phyloP scores from a whole-genome alignment of 2,888 invertebrate genomes.

The Dryadula phaetusa region DNA sequence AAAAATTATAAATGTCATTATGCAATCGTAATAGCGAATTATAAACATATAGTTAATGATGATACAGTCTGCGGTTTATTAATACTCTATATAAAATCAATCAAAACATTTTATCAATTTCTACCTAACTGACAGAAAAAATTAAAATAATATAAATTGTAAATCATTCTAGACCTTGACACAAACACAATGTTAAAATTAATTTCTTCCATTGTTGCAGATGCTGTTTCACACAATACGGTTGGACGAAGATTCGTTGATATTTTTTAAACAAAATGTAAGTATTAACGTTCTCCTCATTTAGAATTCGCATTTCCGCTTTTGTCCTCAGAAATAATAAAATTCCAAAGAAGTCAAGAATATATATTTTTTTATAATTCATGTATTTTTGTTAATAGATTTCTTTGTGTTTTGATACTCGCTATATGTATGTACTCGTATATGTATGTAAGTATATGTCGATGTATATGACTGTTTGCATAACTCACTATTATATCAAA shows the following conservation, averaged over 20 bases:
- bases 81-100: too few relatives aligned
- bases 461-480: neutral
- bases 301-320: slow-evolving; percentile 29
- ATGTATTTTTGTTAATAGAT: slow-evolving; percentile 1
- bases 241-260: slow-evolving; percentile 61
- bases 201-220: slow-evolving; percentile 65
- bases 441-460: slow-evolving; percentile 11
- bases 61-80: too few relatives aligned
- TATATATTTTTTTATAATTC: slow-evolving; percentile 23
- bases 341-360: slow-evolving; percentile 24
- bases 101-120: neutral
- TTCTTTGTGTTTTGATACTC: neutral
- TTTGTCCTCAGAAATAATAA: slow-evolving; percentile 33
- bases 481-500: neutral
- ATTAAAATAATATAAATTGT: neutral
- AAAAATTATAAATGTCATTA: too few relatives aligned
- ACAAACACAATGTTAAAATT: slow-evolving; percentile 24
- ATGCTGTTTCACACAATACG: slow-evolving; percentile 74
- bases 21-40: too few relatives aligned
- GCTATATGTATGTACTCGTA: slow-evolving; percentile 10
- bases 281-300: slow-evolving; percentile 52
- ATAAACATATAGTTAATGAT: too few relatives aligned
- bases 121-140: neutral
- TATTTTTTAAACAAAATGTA: slow-evolving; percentile 74
- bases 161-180: slow-evolving; percentile 18